Base-by-base conservation (phyloP, 2,888 invertebrate species). In the Pandemis cinnamomeana region DNA sequence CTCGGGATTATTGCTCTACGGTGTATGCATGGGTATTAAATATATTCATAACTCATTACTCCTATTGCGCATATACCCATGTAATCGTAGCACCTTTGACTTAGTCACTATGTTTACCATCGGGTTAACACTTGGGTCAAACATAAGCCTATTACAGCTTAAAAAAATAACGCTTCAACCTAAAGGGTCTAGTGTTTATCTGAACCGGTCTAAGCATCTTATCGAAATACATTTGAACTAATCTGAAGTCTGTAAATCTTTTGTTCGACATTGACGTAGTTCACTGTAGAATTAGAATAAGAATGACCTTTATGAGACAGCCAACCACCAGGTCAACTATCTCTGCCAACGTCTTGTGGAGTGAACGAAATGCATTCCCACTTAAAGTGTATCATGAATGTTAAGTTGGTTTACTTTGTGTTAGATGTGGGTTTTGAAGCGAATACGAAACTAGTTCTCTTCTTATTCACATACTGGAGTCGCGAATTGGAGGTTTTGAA, bases 331-430 rank as follows among this genome's bases (percentile, higher is more conserved):
- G 44, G 73, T 53, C 53, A 53, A 15, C 66, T 61, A 74, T 73
- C 61, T 64, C 20, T 69, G 48, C 42, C 41, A 60, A 48, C 53
- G 8, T 27, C 15, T 53, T 15, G 41, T 51, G 11, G 5, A 51
- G 48, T 42, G 46, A 64, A 58, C 58, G 61, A 61, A 53, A 74
- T 66, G 66, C 36, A 70, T 70, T 70, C 72, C 48, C 27, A 58
- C 48, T 73, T 58, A 36, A 53, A 53, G 70, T 67, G 67, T 74
- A 70, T 70, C 61, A 70, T 73, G 70, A 74, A 74, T 70, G 53
- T 70, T 46, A 70, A 74, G 41, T 70, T 5, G 11, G 64, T 70
- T 70, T 74, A 66, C 53, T 66, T 70, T 66, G 48, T 44, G 51
- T 66, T 61, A 46, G 51, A 66, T 42, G 69, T 44, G 64, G 51